Conservation (phyloP, 2,113 vertebrate species). For the Sinocyclocheilus grahami region DNA sequence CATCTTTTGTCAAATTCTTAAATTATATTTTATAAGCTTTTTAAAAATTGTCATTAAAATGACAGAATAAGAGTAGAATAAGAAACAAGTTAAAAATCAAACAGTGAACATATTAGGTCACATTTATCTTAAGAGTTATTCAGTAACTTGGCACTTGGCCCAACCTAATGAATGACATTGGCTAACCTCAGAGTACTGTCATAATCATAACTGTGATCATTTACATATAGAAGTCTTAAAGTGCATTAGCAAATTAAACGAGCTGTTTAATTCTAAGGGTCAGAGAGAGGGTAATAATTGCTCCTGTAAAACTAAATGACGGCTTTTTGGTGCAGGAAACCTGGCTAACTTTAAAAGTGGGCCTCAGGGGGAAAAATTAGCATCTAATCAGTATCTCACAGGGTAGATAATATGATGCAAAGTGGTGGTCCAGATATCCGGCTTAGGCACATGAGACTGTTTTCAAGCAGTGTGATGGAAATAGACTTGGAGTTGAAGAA, state of each 20-base stretch:
- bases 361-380: not conserved
- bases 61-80: no score
- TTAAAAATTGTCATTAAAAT: no score
- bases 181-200: not conserved
- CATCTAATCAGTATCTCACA: constrained; percentile 10
- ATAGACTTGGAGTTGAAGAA: not conserved
- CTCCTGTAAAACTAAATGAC: constrained; percentile 3
- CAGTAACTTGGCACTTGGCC: not conserved
- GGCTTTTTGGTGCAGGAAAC: constrained; percentile 11
- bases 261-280: not conserved
- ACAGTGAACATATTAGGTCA: not conserved
- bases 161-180: constrained; percentile 10
- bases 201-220: not conserved
- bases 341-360: constrained; percentile 3
- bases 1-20: no score
- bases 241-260: constrained; percentile 8
- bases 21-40: no score
- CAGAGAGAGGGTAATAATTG: constrained; percentile 3
- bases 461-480: constrained; percentile 2
- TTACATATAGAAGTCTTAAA: constrained; percentile 5
- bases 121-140: not conserved
- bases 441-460: not conserved
- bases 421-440: not conserved
- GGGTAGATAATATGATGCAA: not conserved
- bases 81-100: no score